These are phyloP conservation scores for Meandrina meandrites DNA, from an alignment of 92 coral and sea anemone species.

Conservation along the genomic window DNA sequence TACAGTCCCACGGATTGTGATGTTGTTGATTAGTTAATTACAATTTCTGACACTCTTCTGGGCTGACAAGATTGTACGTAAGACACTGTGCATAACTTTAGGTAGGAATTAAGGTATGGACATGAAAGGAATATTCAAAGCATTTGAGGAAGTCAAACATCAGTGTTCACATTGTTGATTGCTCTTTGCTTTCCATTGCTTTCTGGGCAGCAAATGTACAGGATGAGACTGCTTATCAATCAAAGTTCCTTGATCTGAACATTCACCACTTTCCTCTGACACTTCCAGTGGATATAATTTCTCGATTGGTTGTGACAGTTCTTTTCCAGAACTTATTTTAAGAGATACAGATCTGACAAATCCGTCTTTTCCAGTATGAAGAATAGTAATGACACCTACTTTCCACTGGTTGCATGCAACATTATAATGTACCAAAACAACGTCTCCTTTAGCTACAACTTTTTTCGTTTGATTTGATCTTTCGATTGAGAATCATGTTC, in stretches of 20 bases:
- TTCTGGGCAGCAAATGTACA: constrained; percentile 23
- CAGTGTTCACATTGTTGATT: constrained; percentile 4
- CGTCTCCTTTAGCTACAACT: constrained; percentile 18
- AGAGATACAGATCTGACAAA: constrained; percentile 24
- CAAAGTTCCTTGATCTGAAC: not conserved
- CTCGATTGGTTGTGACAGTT: too few relatives aligned
- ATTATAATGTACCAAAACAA: constrained; percentile 44
- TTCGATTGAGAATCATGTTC: constrained; percentile 17
- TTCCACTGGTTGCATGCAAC: constrained; percentile 21
- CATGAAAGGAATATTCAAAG: too few relatives aligned
- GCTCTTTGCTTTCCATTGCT: constrained; percentile 10
- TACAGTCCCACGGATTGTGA: too few relatives aligned
- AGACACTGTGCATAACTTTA: not conserved
- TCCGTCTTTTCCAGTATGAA: constrained; percentile 37
- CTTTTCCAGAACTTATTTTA: too few relatives aligned
- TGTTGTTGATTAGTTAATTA: too few relatives aligned
- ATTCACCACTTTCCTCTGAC: constrained; percentile 10
- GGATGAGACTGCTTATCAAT: constrained; percentile 24
- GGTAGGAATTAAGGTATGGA: too few relatives aligned
- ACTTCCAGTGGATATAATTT: constrained; percentile 23
- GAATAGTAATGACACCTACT: constrained; percentile 19
- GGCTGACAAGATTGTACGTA: constrained; percentile 10
- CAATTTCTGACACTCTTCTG: not conserved
- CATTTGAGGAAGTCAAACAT: not conserved
- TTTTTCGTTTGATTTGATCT: not conserved